These are phyloP conservation scores for Magallana nippona DNA, from an alignment of 2,888 invertebrate species.

Conservation along the genomic window DNA sequence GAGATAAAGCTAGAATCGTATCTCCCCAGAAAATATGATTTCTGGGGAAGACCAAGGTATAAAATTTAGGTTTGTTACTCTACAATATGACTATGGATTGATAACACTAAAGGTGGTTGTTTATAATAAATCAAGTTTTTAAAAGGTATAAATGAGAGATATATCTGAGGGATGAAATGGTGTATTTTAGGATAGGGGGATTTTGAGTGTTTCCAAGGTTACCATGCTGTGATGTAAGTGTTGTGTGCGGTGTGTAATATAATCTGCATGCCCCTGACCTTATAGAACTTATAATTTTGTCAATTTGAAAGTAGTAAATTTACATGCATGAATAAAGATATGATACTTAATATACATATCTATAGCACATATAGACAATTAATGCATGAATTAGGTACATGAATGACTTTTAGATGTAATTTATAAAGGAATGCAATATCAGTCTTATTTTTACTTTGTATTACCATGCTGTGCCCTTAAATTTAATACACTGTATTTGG, in stretches of 20 bases:
- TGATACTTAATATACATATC: too few species aligned
- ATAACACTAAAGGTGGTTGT: too few species aligned
- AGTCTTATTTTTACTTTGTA: too few species aligned
- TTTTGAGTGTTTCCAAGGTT: slow-evolving; percentile 27
- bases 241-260: not conserved
- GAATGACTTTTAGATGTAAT: too few species aligned
- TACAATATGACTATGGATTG: not conserved
- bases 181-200: slow-evolving; percentile 25
- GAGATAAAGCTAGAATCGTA: not conserved
- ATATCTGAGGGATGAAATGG: not conserved
- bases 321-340: not conserved
- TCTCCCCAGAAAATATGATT: not conserved
- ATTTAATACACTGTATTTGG: too few species aligned
- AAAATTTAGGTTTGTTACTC: not conserved
- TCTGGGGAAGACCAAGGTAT: not conserved
- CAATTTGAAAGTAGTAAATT: not conserved
- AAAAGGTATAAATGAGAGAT: not conserved
- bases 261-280: slow-evolving; percentile 4
- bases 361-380: too few species aligned
- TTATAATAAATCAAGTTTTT: not conserved
- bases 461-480: too few species aligned
- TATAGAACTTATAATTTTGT: not conserved
- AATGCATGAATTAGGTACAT: too few species aligned
- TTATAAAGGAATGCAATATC: too few species aligned
- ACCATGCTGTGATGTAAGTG: slow-evolving; percentile 23